Evolutionary conservation across 2,113 vertebrate genomes (phyloP).

Genomic region (Cavia aperea): DNA sequence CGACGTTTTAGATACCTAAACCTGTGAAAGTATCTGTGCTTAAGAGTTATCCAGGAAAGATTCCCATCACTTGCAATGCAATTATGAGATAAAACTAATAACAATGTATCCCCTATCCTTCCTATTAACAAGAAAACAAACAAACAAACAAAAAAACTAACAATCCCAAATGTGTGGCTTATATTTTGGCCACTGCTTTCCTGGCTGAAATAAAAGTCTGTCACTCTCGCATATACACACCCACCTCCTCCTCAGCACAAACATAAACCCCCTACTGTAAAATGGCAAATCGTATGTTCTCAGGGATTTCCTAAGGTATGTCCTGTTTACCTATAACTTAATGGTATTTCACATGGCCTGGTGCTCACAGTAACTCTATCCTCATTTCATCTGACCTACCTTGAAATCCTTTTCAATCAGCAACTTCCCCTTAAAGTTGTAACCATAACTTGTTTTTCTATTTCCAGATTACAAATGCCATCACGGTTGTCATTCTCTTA

Average conservation of each 20-base stretch:
- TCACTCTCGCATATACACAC: not conserved
- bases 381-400: not conserved
- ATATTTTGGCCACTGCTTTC: not conserved
- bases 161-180: not conserved
- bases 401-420: not conserved
- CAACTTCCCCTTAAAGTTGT: not conserved
- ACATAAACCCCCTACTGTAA: not conserved
- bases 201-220: too few species aligned
- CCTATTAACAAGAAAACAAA: not conserved
- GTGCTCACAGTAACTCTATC: not conserved
- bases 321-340: not conserved
- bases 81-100: not conserved
- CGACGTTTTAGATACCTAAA: not conserved
- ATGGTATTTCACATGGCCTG: not conserved
- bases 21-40: not conserved
- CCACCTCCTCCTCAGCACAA: not conserved
- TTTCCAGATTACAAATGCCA: conserved; percentile 67
- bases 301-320: not conserved
- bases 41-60: not conserved
- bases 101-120: not conserved
- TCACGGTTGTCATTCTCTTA: conserved; percentile 66
- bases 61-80: not conserved
- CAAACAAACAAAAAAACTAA: not conserved
- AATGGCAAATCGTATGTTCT: not conserved
- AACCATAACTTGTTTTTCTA: not conserved